Evolutionary conservation across 2,797 vertebrate genomes (phyloP).

Genomic region (Brachyrhaphis roseni): DNA sequence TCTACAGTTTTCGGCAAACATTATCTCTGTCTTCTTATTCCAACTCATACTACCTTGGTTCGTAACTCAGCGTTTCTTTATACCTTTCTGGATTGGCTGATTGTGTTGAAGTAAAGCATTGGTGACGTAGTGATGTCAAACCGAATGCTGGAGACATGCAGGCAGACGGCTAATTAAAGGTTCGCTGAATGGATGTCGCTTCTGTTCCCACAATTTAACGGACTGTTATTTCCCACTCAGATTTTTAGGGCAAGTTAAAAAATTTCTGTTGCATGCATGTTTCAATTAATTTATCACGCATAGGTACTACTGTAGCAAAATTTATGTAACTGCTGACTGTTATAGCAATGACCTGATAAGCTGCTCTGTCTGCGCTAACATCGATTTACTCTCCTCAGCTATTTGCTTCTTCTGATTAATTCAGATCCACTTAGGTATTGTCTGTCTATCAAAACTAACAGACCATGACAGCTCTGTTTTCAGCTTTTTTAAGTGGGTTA

Average conservation of each 20-base stretch:
- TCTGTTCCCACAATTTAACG: constrained; percentile 13
- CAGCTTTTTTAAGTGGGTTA: background rate
- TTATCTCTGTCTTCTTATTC: constrained; percentile 8
- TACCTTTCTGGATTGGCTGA: constrained; percentile 19
- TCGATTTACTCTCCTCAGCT: background rate
- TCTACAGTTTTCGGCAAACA: background rate
- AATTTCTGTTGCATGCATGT: background rate
- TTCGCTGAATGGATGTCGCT: constrained; percentile 18
- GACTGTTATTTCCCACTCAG: constrained; percentile 14
- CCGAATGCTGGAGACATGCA: constrained; percentile 18
- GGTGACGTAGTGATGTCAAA: constrained; percentile 35
- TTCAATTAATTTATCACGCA: background rate
- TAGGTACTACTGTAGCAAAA: background rate
- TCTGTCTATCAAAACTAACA: background rate
- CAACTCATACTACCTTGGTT: background rate
- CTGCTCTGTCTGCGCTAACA: background rate
- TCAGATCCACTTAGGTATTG: background rate
- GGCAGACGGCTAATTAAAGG: constrained; percentile 33
- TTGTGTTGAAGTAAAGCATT: constrained; percentile 35
- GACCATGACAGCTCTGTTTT: background rate
- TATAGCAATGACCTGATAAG: background rate
- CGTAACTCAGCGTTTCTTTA: background rate
- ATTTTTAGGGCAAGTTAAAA: background rate
- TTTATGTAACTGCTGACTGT: background rate
- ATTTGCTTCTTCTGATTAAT: background rate